These are phyloP conservation scores for Leucozona laternaria DNA, from an alignment of 2,888 invertebrate genomes.

Conservation along the genomic window DNA sequence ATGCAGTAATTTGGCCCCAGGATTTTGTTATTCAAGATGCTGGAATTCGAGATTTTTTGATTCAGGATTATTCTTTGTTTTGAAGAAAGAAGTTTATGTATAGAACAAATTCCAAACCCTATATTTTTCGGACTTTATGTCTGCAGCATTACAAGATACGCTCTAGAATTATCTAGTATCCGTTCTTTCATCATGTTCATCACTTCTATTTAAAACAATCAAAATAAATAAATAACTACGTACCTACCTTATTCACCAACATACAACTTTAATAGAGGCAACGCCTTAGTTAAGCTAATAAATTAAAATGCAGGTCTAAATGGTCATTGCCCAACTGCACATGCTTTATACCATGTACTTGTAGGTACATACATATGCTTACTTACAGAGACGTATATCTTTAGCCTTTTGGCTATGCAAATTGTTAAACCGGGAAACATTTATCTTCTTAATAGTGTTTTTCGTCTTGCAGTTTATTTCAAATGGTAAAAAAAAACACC, in stretches of 20 bases:
- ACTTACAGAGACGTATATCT: neutral
- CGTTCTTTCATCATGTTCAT: neutral
- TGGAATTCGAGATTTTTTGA: no score
- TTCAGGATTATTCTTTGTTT: no score
- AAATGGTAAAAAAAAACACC: neutral
- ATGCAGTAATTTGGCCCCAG: no score
- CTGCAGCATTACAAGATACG: neutral
- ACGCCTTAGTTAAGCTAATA: slow-evolving; percentile 24
- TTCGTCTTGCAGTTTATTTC: neutral
- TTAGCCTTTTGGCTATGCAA: slow-evolving; percentile 41
- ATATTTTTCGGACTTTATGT: no score
- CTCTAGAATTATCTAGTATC: neutral
- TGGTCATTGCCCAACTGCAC: slow-evolving; percentile 34
- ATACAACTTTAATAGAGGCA: slow-evolving; percentile 4
- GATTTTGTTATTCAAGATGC: no score
- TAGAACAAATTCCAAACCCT: no score
- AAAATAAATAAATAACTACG: neutral
- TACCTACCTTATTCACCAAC: neutral
- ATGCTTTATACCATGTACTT: neutral
- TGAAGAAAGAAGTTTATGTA: no score
- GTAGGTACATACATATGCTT: no score
- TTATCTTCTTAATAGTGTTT: slow-evolving; percentile 24
- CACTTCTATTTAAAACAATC: slow-evolving; percentile 5
- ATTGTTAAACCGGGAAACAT: slow-evolving; percentile 49
- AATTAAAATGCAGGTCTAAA: slow-evolving; percentile 29